phyloP scores from a whole-genome alignment of 2,888 invertebrate genomes.

The Cerastis leucographa region DNA sequence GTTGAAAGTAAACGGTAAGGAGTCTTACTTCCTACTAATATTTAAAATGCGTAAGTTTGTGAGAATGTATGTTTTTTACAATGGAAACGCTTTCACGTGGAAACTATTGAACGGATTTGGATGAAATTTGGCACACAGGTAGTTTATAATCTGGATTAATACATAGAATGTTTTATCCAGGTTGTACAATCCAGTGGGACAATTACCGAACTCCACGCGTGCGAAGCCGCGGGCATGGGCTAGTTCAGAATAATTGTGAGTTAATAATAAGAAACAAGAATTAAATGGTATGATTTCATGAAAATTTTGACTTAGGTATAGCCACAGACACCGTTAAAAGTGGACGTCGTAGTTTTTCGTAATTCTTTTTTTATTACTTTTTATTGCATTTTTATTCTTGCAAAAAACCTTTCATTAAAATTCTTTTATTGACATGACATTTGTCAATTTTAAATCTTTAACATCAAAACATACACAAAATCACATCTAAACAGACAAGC shows the following conservation, averaged over 20 bases:
- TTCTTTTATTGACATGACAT: not conserved
- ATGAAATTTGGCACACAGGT: too few relatives aligned
- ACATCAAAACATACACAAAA: not conserved
- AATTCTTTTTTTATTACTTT: not conserved
- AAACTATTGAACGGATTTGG: too few relatives aligned
- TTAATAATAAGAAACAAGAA: not conserved
- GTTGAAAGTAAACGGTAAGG: not conserved
- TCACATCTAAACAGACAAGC: conserved; percentile 16
- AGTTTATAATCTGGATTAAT: too few relatives aligned
- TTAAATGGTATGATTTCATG: not conserved
- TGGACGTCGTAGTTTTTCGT: not conserved
- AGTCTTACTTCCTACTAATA: too few relatives aligned
- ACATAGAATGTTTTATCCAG: too few relatives aligned
- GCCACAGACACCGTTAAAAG: not conserved
- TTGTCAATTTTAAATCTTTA: not conserved
- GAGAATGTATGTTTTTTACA: too few relatives aligned
- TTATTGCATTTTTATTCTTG: not conserved
- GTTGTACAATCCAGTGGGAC: too few relatives aligned
- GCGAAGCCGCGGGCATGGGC: too few relatives aligned
- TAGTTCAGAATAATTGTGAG: not conserved
- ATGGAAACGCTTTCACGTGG: too few relatives aligned
- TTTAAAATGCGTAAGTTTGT: too few relatives aligned
- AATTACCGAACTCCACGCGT: too few relatives aligned
- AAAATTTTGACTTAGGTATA: not conserved
- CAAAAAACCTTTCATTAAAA: not conserved